phyloP scores from a whole-genome alignment of 2,113 vertebrate species.

The Thryonomys swinderianus region DNA sequence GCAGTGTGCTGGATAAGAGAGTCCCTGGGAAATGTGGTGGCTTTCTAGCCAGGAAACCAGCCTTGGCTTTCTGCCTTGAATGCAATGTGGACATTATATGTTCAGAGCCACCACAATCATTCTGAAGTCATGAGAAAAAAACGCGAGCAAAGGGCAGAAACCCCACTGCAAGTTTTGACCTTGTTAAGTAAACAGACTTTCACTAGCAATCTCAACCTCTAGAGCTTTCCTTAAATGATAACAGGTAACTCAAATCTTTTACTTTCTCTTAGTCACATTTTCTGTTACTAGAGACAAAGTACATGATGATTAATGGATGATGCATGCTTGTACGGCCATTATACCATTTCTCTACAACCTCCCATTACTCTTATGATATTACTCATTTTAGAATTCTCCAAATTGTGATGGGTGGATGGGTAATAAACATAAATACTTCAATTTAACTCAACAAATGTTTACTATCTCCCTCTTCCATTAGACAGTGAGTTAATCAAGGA shows the following conservation, averaged over 20 bases:
- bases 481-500: background rate
- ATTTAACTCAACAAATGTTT: constrained; percentile 26
- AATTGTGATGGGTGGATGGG: background rate
- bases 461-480: background rate
- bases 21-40: background rate
- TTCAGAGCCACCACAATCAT: background rate
- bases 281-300: background rate
- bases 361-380: background rate
- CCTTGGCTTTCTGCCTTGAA: background rate
- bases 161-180: background rate
- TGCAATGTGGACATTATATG: background rate
- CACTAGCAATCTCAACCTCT: background rate
- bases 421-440: background rate
- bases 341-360: background rate
- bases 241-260: background rate
- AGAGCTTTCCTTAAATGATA: background rate
- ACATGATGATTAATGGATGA: background rate
- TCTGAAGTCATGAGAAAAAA: background rate
- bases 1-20: accelerated
- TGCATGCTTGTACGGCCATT: background rate
- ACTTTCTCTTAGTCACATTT: background rate
- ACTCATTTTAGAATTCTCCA: background rate
- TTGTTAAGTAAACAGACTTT: background rate
- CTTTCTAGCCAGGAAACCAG: background rate
- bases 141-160: background rate